Evolutionary conservation across 2,888 invertebrate species (phyloP).

Genomic region (Tigriopus californicus): DNA sequence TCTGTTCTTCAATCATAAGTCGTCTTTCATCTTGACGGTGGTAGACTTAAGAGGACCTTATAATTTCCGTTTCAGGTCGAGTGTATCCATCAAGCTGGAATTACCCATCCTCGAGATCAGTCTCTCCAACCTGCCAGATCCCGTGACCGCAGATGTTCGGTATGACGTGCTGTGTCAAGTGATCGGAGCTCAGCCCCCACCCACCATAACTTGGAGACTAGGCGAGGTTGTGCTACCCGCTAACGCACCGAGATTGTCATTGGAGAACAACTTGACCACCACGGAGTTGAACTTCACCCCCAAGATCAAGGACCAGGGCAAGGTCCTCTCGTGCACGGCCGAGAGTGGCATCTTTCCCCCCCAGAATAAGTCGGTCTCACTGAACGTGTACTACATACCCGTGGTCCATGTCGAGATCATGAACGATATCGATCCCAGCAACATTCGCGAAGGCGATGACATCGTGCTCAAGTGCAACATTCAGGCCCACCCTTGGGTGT

Average conservation of each 20-base stretch:
- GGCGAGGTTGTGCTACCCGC: not conserved
- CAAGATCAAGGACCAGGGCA: constrained; percentile 13
- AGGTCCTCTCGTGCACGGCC: constrained; percentile 3
- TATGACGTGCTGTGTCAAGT: constrained; percentile 11
- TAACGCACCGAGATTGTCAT: not conserved
- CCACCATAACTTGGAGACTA: constrained; percentile 6
- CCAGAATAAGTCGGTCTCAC: not conserved
- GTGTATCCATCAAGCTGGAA: constrained; percentile 1
- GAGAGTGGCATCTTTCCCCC: not conserved
- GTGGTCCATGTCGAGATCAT: constrained; percentile 6
- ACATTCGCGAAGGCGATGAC: constrained; percentile 5
- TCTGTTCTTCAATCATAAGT: too few species aligned
- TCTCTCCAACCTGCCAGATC: not conserved
- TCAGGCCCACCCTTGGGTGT: constrained; percentile 8
- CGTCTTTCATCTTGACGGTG: too few species aligned
- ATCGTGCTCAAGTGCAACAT: constrained; percentile 2
- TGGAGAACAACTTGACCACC: constrained; percentile 6
- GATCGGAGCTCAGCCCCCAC: constrained; percentile 9
- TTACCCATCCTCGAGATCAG: constrained; percentile 5
- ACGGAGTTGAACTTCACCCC: constrained; percentile 1
- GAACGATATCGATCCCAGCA: not conserved
- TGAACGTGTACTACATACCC: constrained; percentile 9
- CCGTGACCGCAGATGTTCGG: not conserved
- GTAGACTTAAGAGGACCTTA: too few species aligned
- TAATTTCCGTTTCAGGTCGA: not conserved